phyloP scores from a whole-genome alignment of 2,888 invertebrate genomes.

The Aphrophora alni region DNA sequence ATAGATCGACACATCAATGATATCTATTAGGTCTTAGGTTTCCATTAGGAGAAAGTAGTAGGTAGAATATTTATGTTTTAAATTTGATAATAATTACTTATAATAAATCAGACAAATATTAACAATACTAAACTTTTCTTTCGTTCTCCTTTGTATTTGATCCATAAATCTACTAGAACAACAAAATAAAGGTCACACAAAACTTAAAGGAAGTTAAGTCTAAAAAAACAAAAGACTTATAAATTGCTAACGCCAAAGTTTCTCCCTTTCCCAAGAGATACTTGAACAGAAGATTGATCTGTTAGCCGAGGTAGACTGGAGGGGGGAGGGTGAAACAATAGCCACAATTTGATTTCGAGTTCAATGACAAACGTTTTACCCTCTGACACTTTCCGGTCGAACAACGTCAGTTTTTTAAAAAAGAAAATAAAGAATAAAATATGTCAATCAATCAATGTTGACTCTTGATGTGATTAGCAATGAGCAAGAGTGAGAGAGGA shows the following conservation, averaged over 20 bases:
- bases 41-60: no score
- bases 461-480: slow-evolving; percentile 28
- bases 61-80: no score
- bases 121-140: no score
- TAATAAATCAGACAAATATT: no score
- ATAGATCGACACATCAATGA: no score
- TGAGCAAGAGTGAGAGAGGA: not conserved
- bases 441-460: slow-evolving; percentile 37
- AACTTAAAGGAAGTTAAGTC: no score
- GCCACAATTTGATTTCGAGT: slow-evolving; percentile 2
- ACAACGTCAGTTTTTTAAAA: slow-evolving; percentile 1
- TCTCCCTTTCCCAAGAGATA: not conserved
- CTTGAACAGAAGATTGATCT: slow-evolving; percentile 2
- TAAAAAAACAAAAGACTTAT: not conserved
- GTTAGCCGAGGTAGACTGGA: not conserved
- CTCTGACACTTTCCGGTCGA: not conserved
- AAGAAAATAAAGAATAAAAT: slow-evolving; percentile 28
- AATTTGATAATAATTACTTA: no score
- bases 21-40: no score
- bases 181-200: no score
- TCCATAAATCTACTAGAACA: no score
- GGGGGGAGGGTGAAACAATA: not conserved
- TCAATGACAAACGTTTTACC: not conserved
- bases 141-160: no score
- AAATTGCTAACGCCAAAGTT: not conserved